These are phyloP conservation scores for Psettodes erumei DNA, from an alignment of 2,113 vertebrate genomes.

Conservation along the genomic window DNA sequence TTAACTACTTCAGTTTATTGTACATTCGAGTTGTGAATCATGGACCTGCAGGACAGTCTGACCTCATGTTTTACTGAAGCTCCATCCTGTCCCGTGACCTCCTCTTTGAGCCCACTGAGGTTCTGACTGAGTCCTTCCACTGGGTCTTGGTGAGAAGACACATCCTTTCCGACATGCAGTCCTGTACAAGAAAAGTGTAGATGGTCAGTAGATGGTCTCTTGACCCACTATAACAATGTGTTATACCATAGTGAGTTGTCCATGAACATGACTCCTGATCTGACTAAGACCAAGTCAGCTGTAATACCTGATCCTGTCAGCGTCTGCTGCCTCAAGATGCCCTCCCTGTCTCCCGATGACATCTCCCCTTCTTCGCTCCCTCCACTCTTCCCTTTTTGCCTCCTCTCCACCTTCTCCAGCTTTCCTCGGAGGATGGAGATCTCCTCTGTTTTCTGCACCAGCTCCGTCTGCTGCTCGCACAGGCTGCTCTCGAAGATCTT, in stretches of 20 bases:
- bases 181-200: constrained; percentile 18
- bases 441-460: constrained; percentile 68
- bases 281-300: not conserved
- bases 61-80: constrained; percentile 72
- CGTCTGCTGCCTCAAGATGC: constrained; percentile 39
- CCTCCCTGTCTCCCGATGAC: constrained; percentile 45
- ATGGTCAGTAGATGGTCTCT: not conserved
- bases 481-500: constrained; percentile 80
- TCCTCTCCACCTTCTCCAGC: constrained; percentile 74
- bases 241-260: not conserved
- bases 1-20: not conserved
- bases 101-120: constrained; percentile 63
- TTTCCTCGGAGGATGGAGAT: constrained; percentile 66
- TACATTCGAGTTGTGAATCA: not conserved
- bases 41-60: not conserved
- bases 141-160: constrained; percentile 41
- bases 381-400: constrained; percentile 52
- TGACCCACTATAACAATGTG: not conserved
- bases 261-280: not conserved
- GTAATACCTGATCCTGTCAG: constrained; percentile 53
- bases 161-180: constrained; percentile 33
- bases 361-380: constrained; percentile 44
- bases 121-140: constrained; percentile 38
- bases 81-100: constrained; percentile 58
- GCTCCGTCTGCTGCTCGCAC: constrained; percentile 76